Base-by-base conservation (phyloP, 2,888 invertebrate species). In the Napeogenes sylphis region DNA sequence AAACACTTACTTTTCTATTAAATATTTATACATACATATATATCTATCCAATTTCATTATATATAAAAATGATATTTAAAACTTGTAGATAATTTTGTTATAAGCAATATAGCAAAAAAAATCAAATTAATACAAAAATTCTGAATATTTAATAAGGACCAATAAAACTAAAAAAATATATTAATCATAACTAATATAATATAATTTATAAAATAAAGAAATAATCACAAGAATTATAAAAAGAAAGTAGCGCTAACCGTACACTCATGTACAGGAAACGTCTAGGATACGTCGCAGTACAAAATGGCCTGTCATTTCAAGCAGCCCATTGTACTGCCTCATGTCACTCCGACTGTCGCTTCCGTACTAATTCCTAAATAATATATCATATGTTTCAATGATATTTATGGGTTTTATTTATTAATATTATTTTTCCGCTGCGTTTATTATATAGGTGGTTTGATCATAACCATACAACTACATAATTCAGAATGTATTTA, bases 301-400 rank as follows among this genome's bases (percentile, higher is more conserved):
- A 75, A 85, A 85, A 85, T 85, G 85, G 83, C 79, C 82, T 84
- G 84, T 86, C 85, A 82, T 82, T 78, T 76, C 75, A 79, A 80
- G 76, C 76, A 70, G 71, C 68, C 74, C 72, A 78, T 82, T 83
- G 81, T 80, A 68, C 68, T 63, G 66, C 56, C 63, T 61, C 62
- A 62, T 62, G 68, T 70, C 66, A 66, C 67, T 70, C 67, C 59
- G 65, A 56, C 65, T 62, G 66, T 57, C 51, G 61, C 63, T 67
- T 67, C 67, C 67, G 67, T 62, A 56, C 35, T 56, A 62, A 58
- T 63, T 63, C 66, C 59, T 58, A 65, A 63, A 67, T 65, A 62
- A 62, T 60, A 65, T 38, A 6, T 21, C 38, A 58, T 55, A 46
- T 54, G 10, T 51, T 47, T 51, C 51, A 51, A 51, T 51, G 21